Base-by-base conservation (phyloP, 2,797 vertebrate species). In the Hydrocynus forskahlii region DNA sequence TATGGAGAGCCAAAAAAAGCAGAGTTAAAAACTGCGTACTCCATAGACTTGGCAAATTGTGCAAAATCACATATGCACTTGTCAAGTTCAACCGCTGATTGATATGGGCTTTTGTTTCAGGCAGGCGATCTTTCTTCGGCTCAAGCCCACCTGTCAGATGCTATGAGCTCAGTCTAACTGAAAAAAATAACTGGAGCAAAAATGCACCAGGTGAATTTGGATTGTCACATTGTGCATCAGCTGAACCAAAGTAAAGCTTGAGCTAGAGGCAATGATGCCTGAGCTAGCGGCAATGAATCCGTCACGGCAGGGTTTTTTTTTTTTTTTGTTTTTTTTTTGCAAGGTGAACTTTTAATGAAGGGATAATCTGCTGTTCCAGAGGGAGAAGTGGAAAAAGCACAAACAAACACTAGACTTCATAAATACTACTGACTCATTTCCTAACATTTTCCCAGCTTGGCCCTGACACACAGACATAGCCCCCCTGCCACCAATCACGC, bases 331-430 rank as follows among this genome's bases (percentile, higher is more conserved):
- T 90, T 88, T 86, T 77, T 80, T 86, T 78, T 79, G 85, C 87
- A 79, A 88, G 63, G 85, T 86, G 75, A 82, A 79, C 83, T 85
- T 75, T 88, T 88, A 92, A 89, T 89, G 91, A 88, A 89, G 74
- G 90, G 88, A 89, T 89, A 87, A 93, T 93, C 93, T 91, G 85
- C 88, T 89, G 87, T 90, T 88, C 89, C 87, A 90, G 86, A 88
- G 91, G 89, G 88, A 78, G 85, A 69, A 88, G 87, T 84, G 89
- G 88, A 87, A 91, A 82, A 79, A 85, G 63, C 82, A 88, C 86
- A 88, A 85, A 80, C 86, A 88, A 83, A 80, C 86, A 21, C 80
- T 83, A 78, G 74, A 83, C 86, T 87, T 86, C 76, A 79, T 81
- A 82, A 83, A 88, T 84, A 82, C 84, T 84, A 80, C 81, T 88